Base-by-base conservation (phyloP, 2,888 invertebrate species). In the Archips crataeganus region DNA sequence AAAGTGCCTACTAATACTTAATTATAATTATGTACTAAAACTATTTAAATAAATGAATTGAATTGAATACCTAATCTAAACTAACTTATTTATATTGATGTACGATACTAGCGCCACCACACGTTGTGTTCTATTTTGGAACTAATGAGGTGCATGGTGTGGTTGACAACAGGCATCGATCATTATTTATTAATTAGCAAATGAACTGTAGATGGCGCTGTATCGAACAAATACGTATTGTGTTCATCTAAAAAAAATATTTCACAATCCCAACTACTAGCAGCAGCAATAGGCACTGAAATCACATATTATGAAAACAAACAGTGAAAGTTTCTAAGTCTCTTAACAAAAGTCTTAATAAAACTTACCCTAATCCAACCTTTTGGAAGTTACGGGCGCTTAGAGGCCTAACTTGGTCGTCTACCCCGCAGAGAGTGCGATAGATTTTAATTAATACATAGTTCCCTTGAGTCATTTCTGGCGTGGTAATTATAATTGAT, bases 371-470 rank as follows among this genome's bases (percentile, higher is more conserved):
- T 79, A 80, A 79, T 79, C 79, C 77, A 60, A 51, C 71, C 75
- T 79, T 78, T 71, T 71, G 63, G 60, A 70, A 75, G 60, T 73
- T 71, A 62, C 42, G 36, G 57, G 54, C 63, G 73, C 57, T 75
- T 71, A 75, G 45, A n/a, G 65, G 59, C 67, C 60, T 68, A 70
- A 76, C 71, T 75, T 74, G 70, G 73, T 57, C 49, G 51, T 9
- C 75, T 73, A 75, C 69, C 74, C 65, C 63, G 74, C 75, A 42
- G 49, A 65, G 36, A 23, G 66, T 23, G 66, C 79, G 80, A 86
- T 85, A 85, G 85, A 83, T 86, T 86, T 85, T 87, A 86, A 87
- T 87, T 87, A 87, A 86, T 85, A 84, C 84, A 87, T 86, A 85
- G 86, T 85, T 86, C 83, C 84, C 82, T 65, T 75, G 84, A 85